These are phyloP conservation scores for Andrena minutula DNA, from an alignment of 2,888 invertebrate genomes.

Conservation along the genomic window DNA sequence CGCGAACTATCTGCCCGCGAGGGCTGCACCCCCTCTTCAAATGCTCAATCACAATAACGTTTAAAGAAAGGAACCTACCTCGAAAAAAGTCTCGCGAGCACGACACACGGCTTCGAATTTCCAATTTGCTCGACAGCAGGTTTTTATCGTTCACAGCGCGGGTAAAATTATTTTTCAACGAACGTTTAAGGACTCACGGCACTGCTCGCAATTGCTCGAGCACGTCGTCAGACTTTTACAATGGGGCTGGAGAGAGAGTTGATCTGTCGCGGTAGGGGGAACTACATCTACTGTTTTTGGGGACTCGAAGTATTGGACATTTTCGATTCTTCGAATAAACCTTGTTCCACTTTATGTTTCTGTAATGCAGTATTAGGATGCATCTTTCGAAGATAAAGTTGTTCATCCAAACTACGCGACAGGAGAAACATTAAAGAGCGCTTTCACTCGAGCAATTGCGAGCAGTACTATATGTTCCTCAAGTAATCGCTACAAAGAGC, in stretches of 20 bases:
- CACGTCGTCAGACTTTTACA: neutral
- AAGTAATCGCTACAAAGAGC: neutral
- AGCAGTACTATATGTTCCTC: neutral
- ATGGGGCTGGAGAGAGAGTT: no score
- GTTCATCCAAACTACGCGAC: no score
- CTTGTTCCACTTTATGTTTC: no score
- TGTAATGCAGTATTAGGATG: no score
- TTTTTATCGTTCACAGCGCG: neutral
- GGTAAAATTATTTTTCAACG: conserved; percentile 26
- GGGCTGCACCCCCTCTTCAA: conserved; percentile 55
- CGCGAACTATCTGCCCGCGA: conserved; percentile 24
- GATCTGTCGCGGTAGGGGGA: no score
- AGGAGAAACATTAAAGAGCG: no score
- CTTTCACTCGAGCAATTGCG: conserved; percentile 26
- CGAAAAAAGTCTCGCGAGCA: conserved; percentile 59
- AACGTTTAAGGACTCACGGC: neutral
- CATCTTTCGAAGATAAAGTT: no score
- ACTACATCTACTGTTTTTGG: no score
- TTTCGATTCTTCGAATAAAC: no score
- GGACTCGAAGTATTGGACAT: no score
- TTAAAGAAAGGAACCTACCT: conserved; percentile 65
- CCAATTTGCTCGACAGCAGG: conserved; percentile 27
- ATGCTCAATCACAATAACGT: conserved; percentile 59
- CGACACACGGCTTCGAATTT: conserved; percentile 35
- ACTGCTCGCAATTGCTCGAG: conserved; percentile 30